These are phyloP conservation scores for Trichogramma pretiosum DNA, from an alignment of 1,140 invertebrate genomes.

Conservation along the genomic window DNA sequence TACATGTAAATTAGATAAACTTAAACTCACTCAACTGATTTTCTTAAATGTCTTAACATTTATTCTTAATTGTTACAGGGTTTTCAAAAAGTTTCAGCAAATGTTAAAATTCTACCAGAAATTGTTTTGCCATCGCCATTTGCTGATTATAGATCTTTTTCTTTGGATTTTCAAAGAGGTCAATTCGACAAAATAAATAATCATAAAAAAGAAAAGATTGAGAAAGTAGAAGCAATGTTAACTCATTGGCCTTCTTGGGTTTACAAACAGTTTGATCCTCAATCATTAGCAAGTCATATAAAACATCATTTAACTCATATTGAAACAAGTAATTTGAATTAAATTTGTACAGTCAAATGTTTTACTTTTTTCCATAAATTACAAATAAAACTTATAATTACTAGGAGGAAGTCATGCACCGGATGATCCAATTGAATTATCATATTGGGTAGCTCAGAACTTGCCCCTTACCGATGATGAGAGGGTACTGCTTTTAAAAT, in stretches of 20 bases:
- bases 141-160: conserved; percentile 41
- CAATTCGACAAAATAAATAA: conserved; percentile 22
- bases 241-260: conserved; percentile 57
- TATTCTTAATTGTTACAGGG: conserved; percentile 20
- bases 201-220: conserved; percentile 30
- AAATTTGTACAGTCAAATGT: conserved; percentile 18
- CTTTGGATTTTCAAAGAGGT: conserved; percentile 39
- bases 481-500: conserved; percentile 51
- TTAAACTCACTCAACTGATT: conserved; percentile 4
- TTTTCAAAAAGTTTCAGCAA: conserved; percentile 35
- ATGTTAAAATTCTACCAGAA: conserved; percentile 61
- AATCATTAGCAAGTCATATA: conserved; percentile 45
- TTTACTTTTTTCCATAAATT: conserved; percentile 8
- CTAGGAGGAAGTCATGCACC: conserved; percentile 46
- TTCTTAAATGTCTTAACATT: conserved; percentile 1
- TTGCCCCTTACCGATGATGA: conserved; percentile 56
- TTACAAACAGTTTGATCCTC: conserved; percentile 59
- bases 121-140: conserved; percentile 45
- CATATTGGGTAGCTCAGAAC: conserved; percentile 72
- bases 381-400: conserved; percentile 11
- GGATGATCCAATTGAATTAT: conserved; percentile 57
- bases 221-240: conserved; percentile 41
- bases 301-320: conserved; percentile 38
- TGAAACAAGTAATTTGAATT: conserved; percentile 25
- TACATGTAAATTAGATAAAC: conserved; percentile 19